Conservation (phyloP, 1,140 invertebrate species). For the Scaptodrosophila lebanonensis region DNA sequence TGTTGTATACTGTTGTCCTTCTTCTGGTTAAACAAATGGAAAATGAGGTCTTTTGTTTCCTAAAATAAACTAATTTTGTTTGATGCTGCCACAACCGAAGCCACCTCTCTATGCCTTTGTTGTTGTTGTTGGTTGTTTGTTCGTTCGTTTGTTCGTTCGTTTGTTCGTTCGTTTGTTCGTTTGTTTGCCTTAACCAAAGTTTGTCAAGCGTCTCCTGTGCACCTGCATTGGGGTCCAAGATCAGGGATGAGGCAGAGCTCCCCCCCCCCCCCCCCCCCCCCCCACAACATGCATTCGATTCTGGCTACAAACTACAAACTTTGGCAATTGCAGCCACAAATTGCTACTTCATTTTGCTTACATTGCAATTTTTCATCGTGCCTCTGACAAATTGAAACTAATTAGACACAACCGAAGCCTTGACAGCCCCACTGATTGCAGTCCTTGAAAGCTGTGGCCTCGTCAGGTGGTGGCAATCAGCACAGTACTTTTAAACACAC, state of each 20-base stretch:
- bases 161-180: too few species aligned
- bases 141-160: too few species aligned
- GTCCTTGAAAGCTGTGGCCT: too few species aligned
- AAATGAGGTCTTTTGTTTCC: conserved; percentile 73
- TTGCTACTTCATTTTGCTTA: conserved; percentile 48
- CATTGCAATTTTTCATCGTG: conserved; percentile 58
- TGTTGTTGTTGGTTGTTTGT: background rate
- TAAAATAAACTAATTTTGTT: conserved; percentile 67
- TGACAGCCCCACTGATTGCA: background rate
- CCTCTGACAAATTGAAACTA: conserved; percentile 62
- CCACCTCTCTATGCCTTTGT: background rate
- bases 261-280: too few species aligned
- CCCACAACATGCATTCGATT: conserved; percentile 42
- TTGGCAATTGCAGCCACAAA: conserved; percentile 23
- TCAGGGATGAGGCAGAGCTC: too few species aligned
- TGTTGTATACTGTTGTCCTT: conserved; percentile 29
- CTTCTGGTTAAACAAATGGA: conserved; percentile 62
- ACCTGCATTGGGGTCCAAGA: too few species aligned
- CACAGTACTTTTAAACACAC: too few species aligned
- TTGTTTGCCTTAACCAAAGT: conserved; percentile 8
- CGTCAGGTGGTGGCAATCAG: too few species aligned
- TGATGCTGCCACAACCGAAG: too few species aligned
- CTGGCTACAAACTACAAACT: conserved; percentile 2
- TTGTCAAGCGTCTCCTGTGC: background rate
- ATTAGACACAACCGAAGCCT: conserved; percentile 33